Base-by-base conservation (phyloP, 1,140 invertebrate genomes). In the Grapholita molesta region DNA sequence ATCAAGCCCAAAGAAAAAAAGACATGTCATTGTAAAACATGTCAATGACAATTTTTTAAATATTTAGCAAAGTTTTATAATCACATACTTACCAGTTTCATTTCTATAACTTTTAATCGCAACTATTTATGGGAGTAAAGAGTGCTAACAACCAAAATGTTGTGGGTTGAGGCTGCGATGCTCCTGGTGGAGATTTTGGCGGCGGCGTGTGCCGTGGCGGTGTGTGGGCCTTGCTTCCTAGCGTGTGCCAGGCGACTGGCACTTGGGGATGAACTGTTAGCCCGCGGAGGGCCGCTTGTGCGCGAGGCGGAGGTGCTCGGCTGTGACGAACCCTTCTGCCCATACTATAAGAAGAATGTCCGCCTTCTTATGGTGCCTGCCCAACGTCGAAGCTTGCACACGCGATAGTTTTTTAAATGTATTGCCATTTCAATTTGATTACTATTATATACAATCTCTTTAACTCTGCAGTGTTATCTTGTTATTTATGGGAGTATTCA, bases 331-430 rank as follows among this genome's bases (percentile, higher is more conserved):
- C 89, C 89, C 11, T 75, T 80, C 3, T 91, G 89, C 28, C 89
- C 89, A 0, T 91, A 91, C 66, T 91, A 91, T 83, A 91, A 89
- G 68, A 87, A 90, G 70, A 91, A 91, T 57, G 69, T 85, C 11
- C 74, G 77, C 15, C 89, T 84, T 33, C 78, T 91, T 6, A 84
- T 91, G 84, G 79, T 91, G 5, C 89, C 89, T 15, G 78, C 83
- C 2, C 72, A 76, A 3, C 82, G 74, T 69, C 72, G 83, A 70
- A 77, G 72, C 12, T 84, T 82, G 15, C 85, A 85, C 8, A 72
- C 78, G 5, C 74, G 83, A 48, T 73, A 79, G 30, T 76, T 69
- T 32, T 71, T 68, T 66, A 76, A 73, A 66, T 70, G 66, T 68
- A 57, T 67, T 32, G 61, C 66, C 64, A 69, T 67, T 64, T 67